Base-by-base conservation (phyloP, 1,140 invertebrate species). In the Acyrthosiphon pisum region DNA sequence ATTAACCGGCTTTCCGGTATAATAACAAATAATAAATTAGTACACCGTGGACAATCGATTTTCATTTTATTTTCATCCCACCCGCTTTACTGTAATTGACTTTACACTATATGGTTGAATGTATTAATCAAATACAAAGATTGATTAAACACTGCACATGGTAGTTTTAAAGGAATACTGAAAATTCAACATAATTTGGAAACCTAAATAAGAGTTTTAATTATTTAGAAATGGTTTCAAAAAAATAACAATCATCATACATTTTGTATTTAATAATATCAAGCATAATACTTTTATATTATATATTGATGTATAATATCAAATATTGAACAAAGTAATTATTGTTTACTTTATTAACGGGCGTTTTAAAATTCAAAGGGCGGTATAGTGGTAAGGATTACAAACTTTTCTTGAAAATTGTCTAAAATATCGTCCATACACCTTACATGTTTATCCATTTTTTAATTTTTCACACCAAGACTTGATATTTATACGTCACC, bases 41-140 rank as follows among this genome's bases (percentile, higher is more conserved):
- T 37, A 68, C 41, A 91, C 60, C 56, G 26, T 91, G 56, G n/a
- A 91, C 56, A 91, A 91, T 90, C 56, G 89, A 90, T 90, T 90
- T 68, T 14, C 9, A 56, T 37, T 41, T 60, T 90, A 60, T 90
- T 90, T 90, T 88, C 30, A 50, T 50, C 30, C 50, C 30, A 41
- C 11, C 14, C 50, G 60, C 60, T 60, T 60, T 60, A 44, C n/a
- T 90, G 9, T 60, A 68, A 60, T 90, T 26, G 88, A 41, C 46
- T 60, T 41, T 30, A 90, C 35, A 35, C 87, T 89, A n/a, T 14
- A 86, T 44, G 22, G 86, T n/a, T 50, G 14, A 46, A 48, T 11
- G n/a, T 88, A 35, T 53, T 88, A 88, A 88, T 88, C 46, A 88
- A 88, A 35, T 53, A 88, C 30, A 50, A 50, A 20, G 46, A 88